These are phyloP conservation scores for Artemia sinica DNA, from an alignment of 2,888 invertebrate genomes.

Conservation along the genomic window DNA sequence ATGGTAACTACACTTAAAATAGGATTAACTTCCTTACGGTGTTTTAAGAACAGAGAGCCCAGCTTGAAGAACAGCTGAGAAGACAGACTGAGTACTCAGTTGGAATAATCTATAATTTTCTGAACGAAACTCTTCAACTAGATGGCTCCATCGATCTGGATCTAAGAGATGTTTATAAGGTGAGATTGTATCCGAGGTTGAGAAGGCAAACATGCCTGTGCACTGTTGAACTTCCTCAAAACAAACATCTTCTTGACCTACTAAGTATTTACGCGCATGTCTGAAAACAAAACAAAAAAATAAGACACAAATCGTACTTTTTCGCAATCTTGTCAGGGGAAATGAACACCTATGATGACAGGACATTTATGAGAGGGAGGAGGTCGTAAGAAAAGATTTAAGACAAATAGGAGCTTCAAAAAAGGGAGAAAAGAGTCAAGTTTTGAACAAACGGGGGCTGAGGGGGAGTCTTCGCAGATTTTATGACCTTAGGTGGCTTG, in stretches of 20 bases:
- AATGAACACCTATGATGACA: no score
- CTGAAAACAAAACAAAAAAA: constrained; percentile 31
- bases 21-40: constrained; percentile 41
- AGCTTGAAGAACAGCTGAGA: constrained; percentile 77
- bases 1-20: constrained; percentile 20
- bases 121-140: constrained; percentile 74
- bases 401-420: no score
- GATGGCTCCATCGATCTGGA: constrained; percentile 57
- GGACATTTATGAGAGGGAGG: no score
- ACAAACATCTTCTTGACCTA: constrained; percentile 45
- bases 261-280: constrained; percentile 83
- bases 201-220: constrained; percentile 88
- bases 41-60: constrained; percentile 90
- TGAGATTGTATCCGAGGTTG: constrained; percentile 46
- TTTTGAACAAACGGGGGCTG: no score
- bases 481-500: no score
- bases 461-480: no score
- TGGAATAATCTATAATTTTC: constrained; percentile 91
- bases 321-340: no score
- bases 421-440: no score
- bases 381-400: no score
- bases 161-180: constrained; percentile 38
- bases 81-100: constrained; percentile 70
- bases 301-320: no score
- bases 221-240: constrained; percentile 69